Evolutionary conservation across 2,888 invertebrate species (phyloP).

Genomic region (Dorcus hopei): DNA sequence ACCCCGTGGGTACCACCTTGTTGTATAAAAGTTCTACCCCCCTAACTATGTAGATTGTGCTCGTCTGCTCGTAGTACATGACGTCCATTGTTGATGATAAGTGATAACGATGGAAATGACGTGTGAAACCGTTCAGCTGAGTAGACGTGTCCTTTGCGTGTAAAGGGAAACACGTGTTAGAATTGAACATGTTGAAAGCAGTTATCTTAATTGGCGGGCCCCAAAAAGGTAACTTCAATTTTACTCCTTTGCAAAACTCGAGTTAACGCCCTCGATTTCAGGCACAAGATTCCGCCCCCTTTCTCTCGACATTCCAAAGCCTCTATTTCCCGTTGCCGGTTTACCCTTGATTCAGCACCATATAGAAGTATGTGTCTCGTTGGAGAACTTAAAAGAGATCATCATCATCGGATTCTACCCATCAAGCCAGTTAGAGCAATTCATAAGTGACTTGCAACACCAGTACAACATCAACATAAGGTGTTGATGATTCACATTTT

Average conservation of each 20-base stretch:
- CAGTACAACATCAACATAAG: constrained; percentile 78
- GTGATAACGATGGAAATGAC: too few relatives aligned
- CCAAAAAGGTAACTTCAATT: constrained; percentile 72
- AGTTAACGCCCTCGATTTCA: constrained; percentile 46
- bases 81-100: too few relatives aligned
- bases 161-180: too few relatives aligned
- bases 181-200: constrained; percentile 67
- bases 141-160: too few relatives aligned
- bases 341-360: constrained; percentile 95
- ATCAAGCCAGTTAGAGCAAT: constrained; percentile 77
- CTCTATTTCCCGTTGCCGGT: constrained; percentile 95
- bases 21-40: too few relatives aligned
- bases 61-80: too few relatives aligned
- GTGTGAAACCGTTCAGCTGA: too few relatives aligned
- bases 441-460: constrained; percentile 81
- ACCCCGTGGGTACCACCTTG: too few relatives aligned
- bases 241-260: constrained; percentile 6
- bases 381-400: constrained; percentile 83
- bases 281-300: constrained; percentile 96
- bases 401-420: constrained; percentile 93
- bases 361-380: constrained; percentile 84
- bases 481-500: constrained; percentile 45
- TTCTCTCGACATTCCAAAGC: constrained; percentile 96
- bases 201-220: constrained; percentile 92
- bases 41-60: too few relatives aligned